Percentiles rank a stretch among this genome's conserved stretches.
Conservation (phyloP, 2,797 vertebrate species). For the Bryconaethiops microstoma region DNA sequence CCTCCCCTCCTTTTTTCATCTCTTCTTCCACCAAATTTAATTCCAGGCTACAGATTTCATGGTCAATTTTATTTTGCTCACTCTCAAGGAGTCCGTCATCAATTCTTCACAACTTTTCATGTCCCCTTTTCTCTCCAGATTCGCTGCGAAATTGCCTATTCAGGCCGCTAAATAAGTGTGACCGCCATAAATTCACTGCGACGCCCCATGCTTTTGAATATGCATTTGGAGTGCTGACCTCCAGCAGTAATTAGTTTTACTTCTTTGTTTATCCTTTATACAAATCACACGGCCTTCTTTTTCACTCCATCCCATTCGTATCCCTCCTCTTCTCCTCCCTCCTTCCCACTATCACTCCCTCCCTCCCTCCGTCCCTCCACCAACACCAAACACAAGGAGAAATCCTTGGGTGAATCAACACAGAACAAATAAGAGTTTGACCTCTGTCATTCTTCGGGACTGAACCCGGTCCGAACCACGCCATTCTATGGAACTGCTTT, state of each 20-base stretch:
- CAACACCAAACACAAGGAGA: conserved; percentile 36
- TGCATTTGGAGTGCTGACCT: conserved; percentile 76
- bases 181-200: conserved; percentile 74
- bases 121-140: conserved; percentile 77
- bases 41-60: conserved; percentile 81
- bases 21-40: conserved; percentile 79
- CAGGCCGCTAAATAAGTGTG: conserved; percentile 79
- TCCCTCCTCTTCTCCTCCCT: conserved; percentile 38
- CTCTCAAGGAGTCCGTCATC: conserved; percentile 80
- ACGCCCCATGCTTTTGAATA: conserved; percentile 72
- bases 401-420: conserved; percentile 51
- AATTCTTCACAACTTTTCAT: conserved; percentile 84
- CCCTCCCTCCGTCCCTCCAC: conserved; percentile 21
- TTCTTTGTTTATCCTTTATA: conserved; percentile 77
- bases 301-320: conserved; percentile 42
- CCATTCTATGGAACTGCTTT: not conserved
- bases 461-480: conserved; percentile 11
- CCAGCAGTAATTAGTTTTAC: conserved; percentile 80
- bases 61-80: conserved; percentile 82
- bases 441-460: conserved; percentile 24
- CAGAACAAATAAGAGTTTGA: conserved; percentile 36
- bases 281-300: conserved; percentile 65
- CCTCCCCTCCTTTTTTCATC: conserved; percentile 52
- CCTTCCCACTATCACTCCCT: not conserved
- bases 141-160: conserved; percentile 80